Evolutionary conservation across 2,113 vertebrate species (phyloP), one percentile per base, ranked within the genome.

Genomic region (Lycocorax pyrrhopterus): DNA sequence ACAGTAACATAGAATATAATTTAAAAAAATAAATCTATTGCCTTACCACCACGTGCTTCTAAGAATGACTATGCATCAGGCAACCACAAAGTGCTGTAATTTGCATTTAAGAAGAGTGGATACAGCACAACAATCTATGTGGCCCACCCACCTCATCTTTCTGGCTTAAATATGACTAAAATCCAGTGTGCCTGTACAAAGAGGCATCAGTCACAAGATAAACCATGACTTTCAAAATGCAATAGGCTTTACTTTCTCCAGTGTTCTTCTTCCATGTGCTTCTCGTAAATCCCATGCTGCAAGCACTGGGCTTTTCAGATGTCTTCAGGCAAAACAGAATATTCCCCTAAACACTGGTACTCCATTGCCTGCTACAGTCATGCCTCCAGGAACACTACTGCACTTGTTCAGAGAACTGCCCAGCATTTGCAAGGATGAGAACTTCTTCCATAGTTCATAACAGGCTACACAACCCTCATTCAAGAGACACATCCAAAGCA

Each of bases 1-100:
- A 59, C 33, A 63, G 7, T 55, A 91, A 84, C n/a, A 85, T 0
- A 73, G 35, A 90, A 73, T 27, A 56, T 9, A 43, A 25, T 84
- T 88, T 51, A 10, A 63, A 95, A 93, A 95, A 93, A 94, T 37
- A 91, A 74, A 44, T 56, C 49, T 75, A 56, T 83, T 80, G 80
- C 43, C 37, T 86, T 56, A 67, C n/a, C 46, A 84, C 44, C 64
- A 80, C 1, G 1, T 44, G 60, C 32, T 86, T 60, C 49, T 74
- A 86, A 60, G 44, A 77, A 72, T 64, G 43, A 72, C 22, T 68
- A 30, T 33, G 41, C n/a, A 81, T 86, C 53, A 90, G 53, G n/a
- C 44, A 88, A 80, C 27, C 55, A 94, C 11, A 1, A 44, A 94
- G 76, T 90, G 86, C 68, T 75, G 32, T 32, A 33, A 75, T 69